These are phyloP conservation scores for Rhinatrema bivittatum DNA, from an alignment of 2,797 vertebrate species.

Conservation along the genomic window DNA sequence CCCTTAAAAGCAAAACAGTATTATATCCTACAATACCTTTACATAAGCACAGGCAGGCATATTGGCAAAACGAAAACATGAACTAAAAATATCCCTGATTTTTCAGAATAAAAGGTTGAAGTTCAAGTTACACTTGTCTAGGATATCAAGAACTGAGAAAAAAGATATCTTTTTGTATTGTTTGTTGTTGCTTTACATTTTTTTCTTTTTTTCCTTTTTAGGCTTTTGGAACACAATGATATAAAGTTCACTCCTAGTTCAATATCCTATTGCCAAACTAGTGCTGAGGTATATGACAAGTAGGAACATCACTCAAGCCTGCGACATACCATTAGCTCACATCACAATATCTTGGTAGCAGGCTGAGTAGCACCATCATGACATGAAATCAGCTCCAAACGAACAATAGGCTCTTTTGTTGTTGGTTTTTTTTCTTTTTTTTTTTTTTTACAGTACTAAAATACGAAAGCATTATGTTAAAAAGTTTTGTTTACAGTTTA, in stretches of 20 bases:
- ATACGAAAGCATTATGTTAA: slow-evolving; percentile 81
- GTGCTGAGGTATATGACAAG: slow-evolving; percentile 98
- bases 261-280: slow-evolving; percentile 92
- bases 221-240: slow-evolving; percentile 56
- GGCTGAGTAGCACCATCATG: slow-evolving; percentile 92
- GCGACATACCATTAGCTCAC: slow-evolving; percentile 75
- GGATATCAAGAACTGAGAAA: slow-evolving; percentile 74
- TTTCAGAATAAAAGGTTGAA: slow-evolving; percentile 73
- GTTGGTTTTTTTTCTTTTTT: slow-evolving; percentile 48
- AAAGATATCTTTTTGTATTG: slow-evolving; percentile 54
- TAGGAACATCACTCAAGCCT: slow-evolving; percentile 86
- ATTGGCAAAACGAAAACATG: slow-evolving; percentile 72
- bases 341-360: slow-evolving; percentile 82
- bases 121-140: slow-evolving; percentile 86
- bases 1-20: slow-evolving; percentile 56
- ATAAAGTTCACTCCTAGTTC: slow-evolving; percentile 66
- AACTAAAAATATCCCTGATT: slow-evolving; percentile 96
- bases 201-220: slow-evolving; percentile 34
- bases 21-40: slow-evolving; percentile 59
- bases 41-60: slow-evolving; percentile 62
- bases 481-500: slow-evolving; percentile 80
- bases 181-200: slow-evolving; percentile 43
- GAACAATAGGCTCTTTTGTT: slow-evolving; percentile 64
- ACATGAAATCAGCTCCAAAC: slow-evolving; percentile 78
- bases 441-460: slow-evolving; percentile 86